Conservation (phyloP, 2,797 vertebrate species). For the Meriones psammophilus region DNA sequence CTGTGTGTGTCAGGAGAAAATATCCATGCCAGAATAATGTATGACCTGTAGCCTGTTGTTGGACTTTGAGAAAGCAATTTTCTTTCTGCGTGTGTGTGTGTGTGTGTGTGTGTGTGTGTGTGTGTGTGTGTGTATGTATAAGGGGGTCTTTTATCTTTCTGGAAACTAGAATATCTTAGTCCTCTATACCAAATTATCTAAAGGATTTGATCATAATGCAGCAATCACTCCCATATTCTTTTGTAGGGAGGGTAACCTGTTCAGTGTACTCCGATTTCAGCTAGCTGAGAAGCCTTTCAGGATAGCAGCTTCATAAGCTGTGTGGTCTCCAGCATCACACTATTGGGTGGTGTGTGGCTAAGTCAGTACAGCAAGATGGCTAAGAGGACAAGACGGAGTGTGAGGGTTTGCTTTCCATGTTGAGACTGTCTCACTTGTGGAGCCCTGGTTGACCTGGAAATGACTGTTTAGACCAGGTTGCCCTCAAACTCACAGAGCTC, state of each 20-base stretch:
- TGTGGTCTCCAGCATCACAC: not conserved
- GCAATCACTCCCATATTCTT: slow-evolving; percentile 1
- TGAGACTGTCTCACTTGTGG: not conserved
- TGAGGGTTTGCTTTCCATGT: not conserved
- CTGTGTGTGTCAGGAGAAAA: not conserved
- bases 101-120: no score
- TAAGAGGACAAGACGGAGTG: not conserved
- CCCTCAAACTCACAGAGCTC: not conserved
- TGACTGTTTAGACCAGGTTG: not conserved
- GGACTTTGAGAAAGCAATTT: not conserved
- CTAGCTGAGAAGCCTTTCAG: slow-evolving; percentile 29
- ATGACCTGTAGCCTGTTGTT: not conserved
- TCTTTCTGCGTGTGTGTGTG: not conserved
- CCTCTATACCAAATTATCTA: not conserved
- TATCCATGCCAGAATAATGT: not conserved
- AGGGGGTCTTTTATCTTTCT: slow-evolving; percentile 10
- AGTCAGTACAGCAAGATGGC: not conserved
- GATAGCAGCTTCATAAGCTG: not conserved
- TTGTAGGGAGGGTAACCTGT: slow-evolving; percentile 4
- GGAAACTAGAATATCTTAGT: not conserved
- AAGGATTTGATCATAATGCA: not conserved
- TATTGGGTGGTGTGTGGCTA: not conserved
- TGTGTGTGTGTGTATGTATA: no score
- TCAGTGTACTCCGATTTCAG: not conserved
- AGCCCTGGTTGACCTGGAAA: not conserved